Base-by-base conservation (phyloP, 2,888 invertebrate species). In the Morpho deidamia region DNA sequence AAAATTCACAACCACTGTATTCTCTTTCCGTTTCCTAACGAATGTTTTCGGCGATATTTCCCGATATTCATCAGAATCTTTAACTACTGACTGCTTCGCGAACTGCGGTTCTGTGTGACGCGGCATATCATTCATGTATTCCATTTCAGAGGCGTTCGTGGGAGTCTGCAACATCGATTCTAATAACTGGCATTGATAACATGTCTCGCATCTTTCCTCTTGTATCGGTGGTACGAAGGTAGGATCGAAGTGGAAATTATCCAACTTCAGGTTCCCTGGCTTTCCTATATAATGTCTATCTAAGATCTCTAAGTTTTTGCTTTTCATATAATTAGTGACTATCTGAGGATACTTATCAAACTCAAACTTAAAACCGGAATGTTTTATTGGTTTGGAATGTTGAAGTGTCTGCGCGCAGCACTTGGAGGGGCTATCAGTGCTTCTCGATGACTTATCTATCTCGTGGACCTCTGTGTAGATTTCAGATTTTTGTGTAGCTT, bases 71-170 rank as follows among this genome's bases (percentile, higher is more conserved):
- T 68, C 72, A 0, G 12, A 38, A 1, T 78, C 73, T 0, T 69
- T 65, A 0, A 77, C 82, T 23, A 81, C 59, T 0, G 76, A 70
- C 52, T 81, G 82, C 12, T 77, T 78, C 0, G 90, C 88, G 60
- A 71, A 83, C 63, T 90, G 88, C 0, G 83, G 84, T 50, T 90
- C 88, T 0, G 72, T 68, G 7, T 78, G 76, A 1, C 82, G 69
- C 7, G 88, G 88, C 61, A 86, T 78, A 51, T 88, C 89, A 60
- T 86, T 86, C 83, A 83, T 83, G 52, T 82, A 88, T 61, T 89
- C 89, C 79, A 95, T 91, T 70, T 95, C 95, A 0, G 95, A 94
- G 35, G 95, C 95, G 74, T 95, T 95, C 0, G 94, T 94, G 0
- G 95, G 95, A 0, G 95, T 95, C 71, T 95, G 94, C 41, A 95